Base-by-base conservation (phyloP, 2,888 invertebrate genomes). In the Rhingia campestris region DNA sequence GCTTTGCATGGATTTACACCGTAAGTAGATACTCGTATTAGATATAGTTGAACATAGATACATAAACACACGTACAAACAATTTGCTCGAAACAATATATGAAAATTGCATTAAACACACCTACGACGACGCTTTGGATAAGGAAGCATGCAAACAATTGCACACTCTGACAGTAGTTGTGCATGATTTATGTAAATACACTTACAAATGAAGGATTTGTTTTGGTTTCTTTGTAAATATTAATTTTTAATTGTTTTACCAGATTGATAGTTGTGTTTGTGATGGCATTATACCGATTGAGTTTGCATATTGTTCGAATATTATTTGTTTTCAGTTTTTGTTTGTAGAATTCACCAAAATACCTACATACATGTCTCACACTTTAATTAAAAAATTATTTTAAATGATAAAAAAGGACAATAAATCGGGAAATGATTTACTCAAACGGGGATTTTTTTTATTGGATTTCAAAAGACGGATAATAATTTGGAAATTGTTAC, bases 1-100 rank as follows among this genome's bases (percentile, higher is more conserved):
- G 95, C 95, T 91, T 93, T 96, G 92, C 97, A 96, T 94, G 96
- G 97, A 91, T 97, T 97, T 93, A 95, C 97, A 92, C 96, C 96
- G 96, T 96, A 95, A 96, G 96, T 96, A 94, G 91, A 91, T 76
- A 76, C 77, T 67, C 45, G 45, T 39, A 37, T 9, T 35, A 56
- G 32, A 58, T 32, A 39, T 70, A 86, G 39, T 69, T 73, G 63
- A 81, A 22, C 59, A 70, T 87, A 89, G 86, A 86, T 87, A 89
- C 14, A 88, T 88, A 89, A 86, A 88, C 86, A 32, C 75, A 87
- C 88, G 86, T 88, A 88, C 88, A 87, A 88, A 82, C 58, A 87
- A 86, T 87, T 86, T 88, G 85, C 84, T 86, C 53, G 76, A 67
- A 73, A 67, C 49, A 73, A 61, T 66, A 61, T 66, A 35, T 45